Conservation (phyloP, 2,888 invertebrate genomes). For the Villa cingulata region DNA sequence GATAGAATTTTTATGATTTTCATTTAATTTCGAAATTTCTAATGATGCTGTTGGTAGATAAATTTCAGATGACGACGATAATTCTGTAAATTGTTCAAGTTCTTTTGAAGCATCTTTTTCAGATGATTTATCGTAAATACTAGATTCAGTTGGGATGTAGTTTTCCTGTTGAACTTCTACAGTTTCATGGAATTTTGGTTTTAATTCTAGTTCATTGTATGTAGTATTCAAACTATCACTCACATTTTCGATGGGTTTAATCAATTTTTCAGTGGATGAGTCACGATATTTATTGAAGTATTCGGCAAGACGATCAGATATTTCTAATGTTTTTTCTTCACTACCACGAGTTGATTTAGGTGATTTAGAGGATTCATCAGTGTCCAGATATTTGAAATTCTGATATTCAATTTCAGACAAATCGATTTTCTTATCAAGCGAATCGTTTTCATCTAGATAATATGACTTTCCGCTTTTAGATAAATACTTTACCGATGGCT, state of each 20-base stretch:
- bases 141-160: constrained; percentile 20
- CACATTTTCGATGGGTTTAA: too few species aligned
- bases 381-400: constrained; percentile 2
- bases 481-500: background rate
- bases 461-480: background rate
- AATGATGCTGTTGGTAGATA: constrained; percentile 15
- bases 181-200: constrained; percentile 13
- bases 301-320: constrained; percentile 26
- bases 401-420: background rate
- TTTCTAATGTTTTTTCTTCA: constrained; percentile 20
- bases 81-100: constrained; percentile 11
- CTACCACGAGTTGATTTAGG: constrained; percentile 18
- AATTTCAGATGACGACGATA: background rate
- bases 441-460: background rate
- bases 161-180: constrained; percentile 18
- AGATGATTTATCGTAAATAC: constrained; percentile 15
- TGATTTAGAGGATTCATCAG: constrained; percentile 11
- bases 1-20: constrained; percentile 6
- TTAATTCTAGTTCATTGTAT: too few species aligned
- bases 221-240: too few species aligned
- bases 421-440: background rate
- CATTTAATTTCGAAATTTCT: background rate
- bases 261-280: constrained; percentile 19
- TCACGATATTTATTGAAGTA: constrained; percentile 29
- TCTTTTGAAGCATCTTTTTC: constrained; percentile 7